phyloP scores from a whole-genome alignment of 1,140 invertebrate species.

The Cyclina sinensis region DNA sequence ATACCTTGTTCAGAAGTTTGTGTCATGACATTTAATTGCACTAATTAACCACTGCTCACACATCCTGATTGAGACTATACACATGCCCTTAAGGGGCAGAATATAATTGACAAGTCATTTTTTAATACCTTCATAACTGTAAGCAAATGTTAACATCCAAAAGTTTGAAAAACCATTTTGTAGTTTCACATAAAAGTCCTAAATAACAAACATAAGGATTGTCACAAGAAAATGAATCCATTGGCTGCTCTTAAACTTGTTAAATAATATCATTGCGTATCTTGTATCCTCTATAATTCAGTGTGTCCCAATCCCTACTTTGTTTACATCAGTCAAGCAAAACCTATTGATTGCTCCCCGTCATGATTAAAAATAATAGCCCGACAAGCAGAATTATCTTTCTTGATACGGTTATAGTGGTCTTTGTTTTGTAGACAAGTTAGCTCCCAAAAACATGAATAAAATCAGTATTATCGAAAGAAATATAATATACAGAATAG shows the following conservation, averaged over 20 bases:
- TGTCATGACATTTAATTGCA: no score
- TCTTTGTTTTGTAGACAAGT: background rate
- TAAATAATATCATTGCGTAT: background rate
- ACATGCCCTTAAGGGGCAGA: no score
- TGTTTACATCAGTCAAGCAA: slow-evolving; percentile 34
- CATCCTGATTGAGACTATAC: no score
- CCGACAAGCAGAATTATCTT: background rate
- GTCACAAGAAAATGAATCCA: background rate
- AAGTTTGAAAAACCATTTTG: background rate
- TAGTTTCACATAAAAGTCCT: background rate
- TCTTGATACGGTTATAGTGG: background rate
- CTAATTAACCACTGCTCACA: no score
- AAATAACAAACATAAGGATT: background rate
- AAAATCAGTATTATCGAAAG: background rate
- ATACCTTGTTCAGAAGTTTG: no score
- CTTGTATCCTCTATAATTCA: background rate
- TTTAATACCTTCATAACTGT: background rate
- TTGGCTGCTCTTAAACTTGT: background rate
- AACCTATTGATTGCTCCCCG: slow-evolving; percentile 27
- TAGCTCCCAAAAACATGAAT: background rate
- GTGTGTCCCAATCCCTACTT: background rate
- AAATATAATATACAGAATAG: background rate
- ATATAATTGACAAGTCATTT: background rate
- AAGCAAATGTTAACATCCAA: background rate
- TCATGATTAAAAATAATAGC: slow-evolving; percentile 26